Evolutionary conservation across 1,140 invertebrate genomes (phyloP), one percentile per base, ranked within the genome.

Genomic region (Drosophila ficusphila): DNA sequence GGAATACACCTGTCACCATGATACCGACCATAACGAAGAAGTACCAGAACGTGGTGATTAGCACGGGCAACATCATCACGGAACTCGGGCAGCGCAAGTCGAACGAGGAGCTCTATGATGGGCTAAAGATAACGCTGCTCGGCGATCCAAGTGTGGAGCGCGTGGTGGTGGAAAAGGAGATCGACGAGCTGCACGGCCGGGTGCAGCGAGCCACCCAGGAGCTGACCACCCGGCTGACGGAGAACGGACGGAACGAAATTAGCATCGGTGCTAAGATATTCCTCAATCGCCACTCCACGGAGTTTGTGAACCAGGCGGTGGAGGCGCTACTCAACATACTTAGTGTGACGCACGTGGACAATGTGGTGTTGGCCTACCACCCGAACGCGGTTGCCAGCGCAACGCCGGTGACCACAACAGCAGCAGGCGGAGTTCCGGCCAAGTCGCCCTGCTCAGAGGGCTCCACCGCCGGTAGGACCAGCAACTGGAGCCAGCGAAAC

Each of bases 51-150:
- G 65, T 94, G 69, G 92, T 93, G 65, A 94, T 97, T 57, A 96
- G 96, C 78, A 97, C 96, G 29, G 97, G 97, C 52, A 98, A 98
- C 92, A 96, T 98, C 68, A 93, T 98, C 88, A 85, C 79, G 23
- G 97, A 97, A 90, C 95, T 96, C 49, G 95, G 95, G 6, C 79
- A 85, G 68, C 95, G 96, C 89, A 95, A 94, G 92, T 94, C 96
- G 18, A 95, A 95, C 39, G 96, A 97, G 91, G 97, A 98, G 62
- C 69, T 91, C 93, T 73, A 70, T 38, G 79, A 81, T n/a, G 76
- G 77, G 23, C 75, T 91, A 7, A 79, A 88, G 76, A 69, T 82
- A 47, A 90, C 90, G 14, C 71, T 90, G 12, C 68, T 75, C 58
- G 73, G 54, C 58, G 82, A 86, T n/a, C 82, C 77, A 4, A 70